Evolutionary conservation across 2,113 vertebrate species (phyloP).

Genomic region (Proteles cristata): DNA sequence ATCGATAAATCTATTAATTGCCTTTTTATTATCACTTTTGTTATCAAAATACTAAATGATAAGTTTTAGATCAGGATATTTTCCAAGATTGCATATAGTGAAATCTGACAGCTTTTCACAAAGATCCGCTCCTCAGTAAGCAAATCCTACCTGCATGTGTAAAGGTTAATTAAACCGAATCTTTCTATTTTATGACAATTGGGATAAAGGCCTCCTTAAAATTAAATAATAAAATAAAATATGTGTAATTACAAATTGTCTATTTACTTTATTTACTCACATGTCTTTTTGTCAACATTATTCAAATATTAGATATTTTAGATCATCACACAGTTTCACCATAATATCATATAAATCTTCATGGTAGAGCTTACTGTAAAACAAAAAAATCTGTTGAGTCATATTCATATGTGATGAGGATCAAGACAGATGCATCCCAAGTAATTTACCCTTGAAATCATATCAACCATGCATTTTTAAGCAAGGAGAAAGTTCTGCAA

Average conservation of each 20-base stretch:
- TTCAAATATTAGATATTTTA: neutral
- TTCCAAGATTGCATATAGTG: neutral
- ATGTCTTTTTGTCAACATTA: neutral
- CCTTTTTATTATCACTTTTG: neutral
- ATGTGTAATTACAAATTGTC: neutral
- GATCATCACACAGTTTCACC: neutral
- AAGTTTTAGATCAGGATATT: neutral
- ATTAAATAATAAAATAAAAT: constrained; percentile 10
- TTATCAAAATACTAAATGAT: constrained; percentile 37
- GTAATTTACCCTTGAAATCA: neutral
- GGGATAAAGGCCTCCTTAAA: neutral
- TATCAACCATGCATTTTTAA: neutral
- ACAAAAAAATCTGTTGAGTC: neutral
- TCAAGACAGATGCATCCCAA: neutral
- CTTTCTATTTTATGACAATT: neutral
- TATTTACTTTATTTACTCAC: neutral
- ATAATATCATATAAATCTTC: neutral
- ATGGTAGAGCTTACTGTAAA: neutral
- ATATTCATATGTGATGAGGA: neutral
- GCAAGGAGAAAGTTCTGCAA: neutral
- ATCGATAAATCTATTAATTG: neutral
- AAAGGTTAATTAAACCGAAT: constrained; percentile 27
- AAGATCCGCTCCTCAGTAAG: neutral
- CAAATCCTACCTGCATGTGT: neutral
- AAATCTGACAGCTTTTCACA: neutral